Evolutionary conservation across 2,113 vertebrate genomes (phyloP).

Genomic region (Macquaria ambigua): DNA sequence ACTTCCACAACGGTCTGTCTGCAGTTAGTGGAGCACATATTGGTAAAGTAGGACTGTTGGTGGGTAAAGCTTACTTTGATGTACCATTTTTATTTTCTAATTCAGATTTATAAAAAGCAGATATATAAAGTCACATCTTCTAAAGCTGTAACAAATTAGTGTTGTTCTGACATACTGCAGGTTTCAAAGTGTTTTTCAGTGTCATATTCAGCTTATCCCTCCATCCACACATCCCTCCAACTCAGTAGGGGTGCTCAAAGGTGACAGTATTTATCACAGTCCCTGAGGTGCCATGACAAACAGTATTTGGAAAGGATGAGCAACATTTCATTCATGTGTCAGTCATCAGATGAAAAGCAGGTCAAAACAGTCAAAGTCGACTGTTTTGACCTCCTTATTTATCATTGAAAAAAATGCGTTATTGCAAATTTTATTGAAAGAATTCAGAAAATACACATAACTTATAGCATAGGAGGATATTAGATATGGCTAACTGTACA

Average conservation of each 20-base stretch:
- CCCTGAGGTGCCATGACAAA: constrained; percentile 16
- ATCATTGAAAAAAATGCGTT: background rate
- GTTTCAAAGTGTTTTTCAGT: background rate
- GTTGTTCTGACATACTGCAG: background rate
- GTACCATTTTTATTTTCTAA: background rate
- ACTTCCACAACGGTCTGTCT: constrained; percentile 35
- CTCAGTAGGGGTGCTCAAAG: constrained; percentile 1
- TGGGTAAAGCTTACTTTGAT: constrained; percentile 30
- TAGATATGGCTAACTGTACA: background rate
- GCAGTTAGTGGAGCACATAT: constrained; percentile 38
- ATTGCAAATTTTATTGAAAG: background rate
- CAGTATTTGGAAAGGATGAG: constrained; percentile 15
- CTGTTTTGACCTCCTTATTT: constrained; percentile 1
- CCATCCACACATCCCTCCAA: constrained; percentile 7
- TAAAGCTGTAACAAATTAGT: background rate
- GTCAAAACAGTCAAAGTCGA: constrained; percentile 9
- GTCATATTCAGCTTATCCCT: constrained; percentile 3
- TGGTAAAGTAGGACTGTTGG: constrained; percentile 1
- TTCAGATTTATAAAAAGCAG: background rate
- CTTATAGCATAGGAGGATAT: too few relatives aligned
- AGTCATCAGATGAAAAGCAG: constrained; percentile 12
- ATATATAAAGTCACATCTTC: background rate
- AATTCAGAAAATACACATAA: background rate
- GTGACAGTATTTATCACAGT: constrained; percentile 25
- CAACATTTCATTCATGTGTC: constrained; percentile 30